Evolutionary conservation across 2,888 invertebrate species (phyloP).

Genomic region (Campoplex nolae): DNA sequence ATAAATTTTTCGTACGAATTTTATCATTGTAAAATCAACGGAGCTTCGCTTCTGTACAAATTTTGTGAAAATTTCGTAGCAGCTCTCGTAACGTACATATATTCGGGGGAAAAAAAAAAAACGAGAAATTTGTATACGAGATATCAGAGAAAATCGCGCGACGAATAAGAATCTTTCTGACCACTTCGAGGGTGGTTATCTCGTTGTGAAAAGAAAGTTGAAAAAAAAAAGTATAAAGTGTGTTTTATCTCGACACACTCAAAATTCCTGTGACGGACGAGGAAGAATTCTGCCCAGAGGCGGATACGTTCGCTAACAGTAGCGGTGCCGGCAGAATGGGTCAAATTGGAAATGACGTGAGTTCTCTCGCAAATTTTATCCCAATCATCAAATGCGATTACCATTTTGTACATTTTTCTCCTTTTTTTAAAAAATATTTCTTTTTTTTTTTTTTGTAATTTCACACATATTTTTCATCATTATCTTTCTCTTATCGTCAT

Average conservation of each 20-base stretch:
- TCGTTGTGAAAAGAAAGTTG: not conserved
- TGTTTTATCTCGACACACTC: conserved; percentile 59
- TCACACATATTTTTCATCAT: not conserved
- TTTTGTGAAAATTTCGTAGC: not conserved
- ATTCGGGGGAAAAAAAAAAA: not conserved
- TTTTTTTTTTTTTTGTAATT: not conserved
- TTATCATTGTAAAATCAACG: not conserved
- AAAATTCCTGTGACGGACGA: conserved; percentile 83
- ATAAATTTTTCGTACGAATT: not conserved
- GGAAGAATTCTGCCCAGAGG: conserved; percentile 78
- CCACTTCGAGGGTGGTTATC: conserved; percentile 6
- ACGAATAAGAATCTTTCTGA: not conserved
- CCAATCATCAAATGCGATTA: conserved; percentile 25
- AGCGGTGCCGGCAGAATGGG: conserved; percentile 82
- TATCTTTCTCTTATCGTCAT: conserved; percentile 15
- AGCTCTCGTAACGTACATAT: not conserved
- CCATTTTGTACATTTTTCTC: not conserved
- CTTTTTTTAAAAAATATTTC: too few relatives aligned
- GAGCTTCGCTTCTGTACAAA: not conserved
- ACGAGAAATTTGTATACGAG: not conserved
- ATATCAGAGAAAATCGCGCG: not conserved
- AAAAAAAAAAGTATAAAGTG: conserved; percentile 26
- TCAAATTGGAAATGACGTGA: conserved; percentile 83
- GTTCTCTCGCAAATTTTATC: conserved; percentile 69
- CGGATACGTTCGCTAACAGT: conserved; percentile 78